Evolutionary conservation across 2,113 vertebrate species (phyloP), one percentile per base, ranked within the genome.

Genomic region (Eurystomus gularis): DNA sequence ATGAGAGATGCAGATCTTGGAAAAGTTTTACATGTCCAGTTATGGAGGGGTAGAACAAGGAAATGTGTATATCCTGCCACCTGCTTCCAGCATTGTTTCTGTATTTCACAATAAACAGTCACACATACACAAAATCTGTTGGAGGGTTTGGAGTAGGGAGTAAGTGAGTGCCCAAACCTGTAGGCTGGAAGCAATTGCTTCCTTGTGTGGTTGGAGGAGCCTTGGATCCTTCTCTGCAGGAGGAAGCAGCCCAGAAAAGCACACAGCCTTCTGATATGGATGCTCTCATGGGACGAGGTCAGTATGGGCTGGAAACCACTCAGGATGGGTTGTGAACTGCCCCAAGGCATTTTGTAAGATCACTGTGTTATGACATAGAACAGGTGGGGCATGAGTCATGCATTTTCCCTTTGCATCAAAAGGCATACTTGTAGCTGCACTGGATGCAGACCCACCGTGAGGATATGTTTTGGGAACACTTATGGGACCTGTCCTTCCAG

Each of bases 331-430:
- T 64, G 28, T 46, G 51, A 70, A n/a, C 46, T 46, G 66, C 68
- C 86, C 46, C 37, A 57, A 90, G 55, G 19, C 24, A 42, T 96
- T 94, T 86, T 90, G 40, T 78, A 92, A 87, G 55, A 62, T 20
- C 1, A 4, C 8, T 79, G 29, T 70, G 15, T 82, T 88, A 66
- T 0, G 2, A 40, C 55, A 92, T 17, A 65, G 70, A 54, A 26
- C 75, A 90, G 78, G 19, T 90, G 55, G 23, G 17, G 28, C 19
- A 29, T 79, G 78, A 95, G 10, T 90, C 73, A 81, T 46, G 12
- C 8, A 62, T 21, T 61, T 90, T 73, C 7, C 3, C 35, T 86
- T 79, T 66, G 20, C 9, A 23, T 31, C 62, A n/a, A 71, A 65
- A 90, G 13, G 13, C 33, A n/a, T 68, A 78, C 21, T 18, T 70